Evolutionary conservation across 2,113 vertebrate species (phyloP), one percentile per base, ranked within the genome.

Genomic region (Oreocharis arfaki): DNA sequence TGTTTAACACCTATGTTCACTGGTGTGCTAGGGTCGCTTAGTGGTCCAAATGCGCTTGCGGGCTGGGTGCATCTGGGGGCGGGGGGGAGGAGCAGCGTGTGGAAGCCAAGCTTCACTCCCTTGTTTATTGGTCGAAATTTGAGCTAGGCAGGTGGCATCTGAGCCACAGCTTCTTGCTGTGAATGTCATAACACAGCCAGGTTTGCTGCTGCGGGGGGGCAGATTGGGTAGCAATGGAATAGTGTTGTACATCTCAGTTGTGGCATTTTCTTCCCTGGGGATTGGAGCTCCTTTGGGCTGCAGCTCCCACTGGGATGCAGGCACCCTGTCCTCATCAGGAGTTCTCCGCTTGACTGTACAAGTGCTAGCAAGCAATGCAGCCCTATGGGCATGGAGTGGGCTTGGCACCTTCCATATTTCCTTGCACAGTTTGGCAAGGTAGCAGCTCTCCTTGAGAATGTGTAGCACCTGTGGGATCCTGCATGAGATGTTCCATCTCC

Each of bases 11-110:
- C 11, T 76, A 0, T 0, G 0, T 55, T 69, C 0, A 3, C 23
- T 55, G 42, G 1, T 57, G 41, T 33, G 18, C 49, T 56, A 3
- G 44, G 53, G 41, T 77, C 2, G 3, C n/a, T 55, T 39, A 21
- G 69, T 11, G n/a, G 15, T 60, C 37, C 0, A 0, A 32, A 35
- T 11, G 1, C 0, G 0, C 44, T 53, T 41, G 28, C 0, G 7
- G 35, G 33, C 37, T 42, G 53, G 33, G 37, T 63, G 24, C 20
- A 8, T 39, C 23, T 6, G 2, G n/a, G n/a, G n/a, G n/a, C n/a
- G n/a, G n/a, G n/a, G n/a, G n/a, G n/a, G 2, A 8, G 39, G 16
- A 2, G 4, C 4, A 12, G 42, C 0, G 0, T 46, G 35, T 2
- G 3, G 74, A 71, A 64, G 46, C 30, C 1, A 6, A 83, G 41